Conservation (phyloP, 2,888 invertebrate genomes). For the Anthophora plumipes region DNA sequence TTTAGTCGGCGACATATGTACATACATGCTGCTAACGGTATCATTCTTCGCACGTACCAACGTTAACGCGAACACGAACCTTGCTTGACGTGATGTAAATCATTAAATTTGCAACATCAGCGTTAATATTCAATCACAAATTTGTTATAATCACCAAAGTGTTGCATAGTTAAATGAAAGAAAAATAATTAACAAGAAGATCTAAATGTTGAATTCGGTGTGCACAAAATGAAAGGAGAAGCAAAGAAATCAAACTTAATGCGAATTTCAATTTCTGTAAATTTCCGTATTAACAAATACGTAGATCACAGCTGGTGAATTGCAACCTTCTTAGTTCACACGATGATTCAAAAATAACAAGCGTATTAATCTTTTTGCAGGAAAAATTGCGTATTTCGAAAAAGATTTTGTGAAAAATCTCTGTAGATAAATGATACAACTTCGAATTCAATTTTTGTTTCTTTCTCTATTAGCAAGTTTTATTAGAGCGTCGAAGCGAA, state of each 20-base stretch:
- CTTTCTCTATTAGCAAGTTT: no score
- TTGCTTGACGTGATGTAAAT: not conserved
- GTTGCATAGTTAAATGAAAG: not conserved
- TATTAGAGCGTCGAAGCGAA: no score
- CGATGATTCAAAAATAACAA: no score
- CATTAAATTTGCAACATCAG: not conserved
- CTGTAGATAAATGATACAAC: no score
- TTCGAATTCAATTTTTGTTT: no score
- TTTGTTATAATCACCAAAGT: not conserved
- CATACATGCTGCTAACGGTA: not conserved
- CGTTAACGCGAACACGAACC: not conserved
- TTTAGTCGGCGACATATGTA: not conserved
- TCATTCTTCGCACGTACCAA: not conserved
- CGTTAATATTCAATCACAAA: not conserved
- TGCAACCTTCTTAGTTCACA: no score
- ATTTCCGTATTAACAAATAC: no score
- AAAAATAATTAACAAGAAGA: not conserved
- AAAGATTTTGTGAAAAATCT: no score
- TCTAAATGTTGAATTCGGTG: not conserved
- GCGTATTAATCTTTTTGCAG: no score
- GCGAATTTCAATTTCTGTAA: not conserved
- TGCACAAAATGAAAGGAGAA: constrained; percentile 19
- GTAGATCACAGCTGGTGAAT: no score
- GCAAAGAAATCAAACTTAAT: constrained; percentile 12
- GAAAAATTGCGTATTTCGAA: no score